Base-by-base conservation (phyloP, 2,888 invertebrate species). In the Melieria crassipennis region DNA sequence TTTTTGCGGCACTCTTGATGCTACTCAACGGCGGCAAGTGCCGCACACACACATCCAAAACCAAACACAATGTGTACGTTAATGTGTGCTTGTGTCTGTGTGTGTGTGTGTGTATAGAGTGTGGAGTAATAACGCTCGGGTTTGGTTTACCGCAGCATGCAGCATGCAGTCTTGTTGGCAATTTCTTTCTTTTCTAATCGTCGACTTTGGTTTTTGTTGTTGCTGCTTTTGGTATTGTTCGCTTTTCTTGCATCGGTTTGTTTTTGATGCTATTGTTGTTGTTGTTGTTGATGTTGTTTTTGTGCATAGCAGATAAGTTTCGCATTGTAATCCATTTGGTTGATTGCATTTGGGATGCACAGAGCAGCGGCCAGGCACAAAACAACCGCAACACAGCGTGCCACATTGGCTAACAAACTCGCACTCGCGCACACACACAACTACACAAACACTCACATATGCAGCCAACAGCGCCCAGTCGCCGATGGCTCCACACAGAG, bases 281-380 rank as follows among this genome's bases (percentile, higher is more conserved):
- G 30, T 3, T 30, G 30, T 30, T 30, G 30, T 30, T 30, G 16
- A 16, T 16, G 2, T 30, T 30, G 30, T 30, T 60, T 60, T 61
- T 50, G 52, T 60, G 67, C 67, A 48, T 16, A 50, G 60, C 60
- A 58, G 16, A 67, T 61, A 67, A 60, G 67, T 71, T 71, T 50
- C 50, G 65, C 72, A 72, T 69, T 72, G 68, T 69, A 64, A 69
- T 72, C 72, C 72, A 72, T 72, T 72, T 72, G 68, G 60, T 64
- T 69, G 72, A 72, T 72, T 72, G 68, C 72, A 65, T 66, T 65
- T 69, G 72, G 72, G 66, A 64, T 61, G 55, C 62, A 69, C 66
- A 65, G 62, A 45, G 63, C 55, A 69, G 43, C 63, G 10, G 3
- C 30, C 3, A 30, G 30, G 30, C 30, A 30, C 30, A 30, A 30